Percentiles rank a stretch among this genome's conserved stretches.
Conservation (phyloP, 2,888 invertebrate species). For the Lasioglossum marginatum region DNA sequence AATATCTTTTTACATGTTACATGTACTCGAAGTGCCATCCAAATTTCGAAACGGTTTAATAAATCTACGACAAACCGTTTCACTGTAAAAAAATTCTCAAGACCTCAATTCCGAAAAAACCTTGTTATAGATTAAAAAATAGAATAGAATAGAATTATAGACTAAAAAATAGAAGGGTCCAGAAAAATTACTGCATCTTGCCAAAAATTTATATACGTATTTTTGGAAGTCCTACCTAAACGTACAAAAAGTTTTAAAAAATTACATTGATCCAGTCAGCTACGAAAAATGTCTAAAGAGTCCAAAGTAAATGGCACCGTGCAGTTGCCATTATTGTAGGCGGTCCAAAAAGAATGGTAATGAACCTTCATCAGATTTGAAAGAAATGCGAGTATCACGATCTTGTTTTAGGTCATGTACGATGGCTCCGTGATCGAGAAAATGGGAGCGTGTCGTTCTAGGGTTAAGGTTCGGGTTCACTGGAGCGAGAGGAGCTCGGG, state of each 20-base stretch:
- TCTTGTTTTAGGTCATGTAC: not conserved
- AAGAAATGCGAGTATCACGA: not conserved
- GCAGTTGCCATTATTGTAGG: not conserved
- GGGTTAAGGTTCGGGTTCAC: not conserved
- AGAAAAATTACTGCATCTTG: too few relatives aligned
- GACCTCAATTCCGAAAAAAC: too few relatives aligned
- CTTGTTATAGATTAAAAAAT: too few relatives aligned
- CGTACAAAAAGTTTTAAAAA: not conserved
- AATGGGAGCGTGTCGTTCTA: not conserved
- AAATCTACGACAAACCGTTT: too few relatives aligned
- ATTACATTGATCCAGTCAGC: not conserved
- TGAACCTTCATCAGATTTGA: not conserved
- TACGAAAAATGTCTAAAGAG: not conserved
- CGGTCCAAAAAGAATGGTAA: not conserved
- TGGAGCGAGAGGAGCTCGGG: slow-evolving; percentile 40
- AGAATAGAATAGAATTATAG: too few relatives aligned
- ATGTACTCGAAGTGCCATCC: too few relatives aligned
- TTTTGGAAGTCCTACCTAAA: too few relatives aligned
- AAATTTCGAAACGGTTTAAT: too few relatives aligned
- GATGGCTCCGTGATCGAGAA: not conserved
- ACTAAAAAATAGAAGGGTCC: too few relatives aligned
- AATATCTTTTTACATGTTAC: too few relatives aligned
- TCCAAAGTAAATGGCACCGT: not conserved
- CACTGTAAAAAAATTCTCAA: too few relatives aligned
- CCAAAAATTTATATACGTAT: not conserved